Percentiles rank a stretch among this genome's conserved stretches.
Conservation (phyloP, 2,797 vertebrate species). For the Hydrophis major region DNA sequence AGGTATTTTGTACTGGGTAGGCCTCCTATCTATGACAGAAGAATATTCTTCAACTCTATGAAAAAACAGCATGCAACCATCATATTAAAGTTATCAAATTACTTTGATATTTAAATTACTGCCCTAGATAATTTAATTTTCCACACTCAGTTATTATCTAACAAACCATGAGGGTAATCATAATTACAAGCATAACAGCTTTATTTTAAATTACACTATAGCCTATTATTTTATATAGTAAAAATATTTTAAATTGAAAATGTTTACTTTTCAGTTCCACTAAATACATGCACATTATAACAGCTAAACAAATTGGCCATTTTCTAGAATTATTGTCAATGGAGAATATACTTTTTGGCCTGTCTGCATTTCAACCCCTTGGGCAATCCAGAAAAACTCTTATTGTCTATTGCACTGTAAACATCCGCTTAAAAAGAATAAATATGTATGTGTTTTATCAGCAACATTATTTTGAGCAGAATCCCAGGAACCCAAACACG, state of each 20-base stretch:
- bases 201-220: background rate
- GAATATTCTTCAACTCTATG: conserved; percentile 36
- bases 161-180: conserved; percentile 5
- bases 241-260: background rate
- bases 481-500: conserved; percentile 55
- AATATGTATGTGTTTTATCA: conserved; percentile 58
- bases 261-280: conserved; percentile 3
- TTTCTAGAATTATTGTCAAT: background rate
- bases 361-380: background rate
- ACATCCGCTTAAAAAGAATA: conserved; percentile 46
- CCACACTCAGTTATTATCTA: background rate
- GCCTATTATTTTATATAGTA: background rate
- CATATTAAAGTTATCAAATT: background rate
- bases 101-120: background rate
- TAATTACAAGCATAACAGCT: conserved; percentile 20
- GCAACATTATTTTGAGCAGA: conserved; percentile 57
- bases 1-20: background rate
- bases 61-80: conserved; percentile 25
- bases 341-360: background rate
- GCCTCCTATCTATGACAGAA: conserved; percentile 1
- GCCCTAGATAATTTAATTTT: background rate
- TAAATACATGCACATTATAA: background rate
- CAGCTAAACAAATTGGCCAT: conserved; percentile 7
- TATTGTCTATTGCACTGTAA: conserved; percentile 39
- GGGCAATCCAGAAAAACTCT: conserved; percentile 39